Base-by-base conservation (phyloP, 2,888 invertebrate species). In the Drosophila colorata region DNA sequence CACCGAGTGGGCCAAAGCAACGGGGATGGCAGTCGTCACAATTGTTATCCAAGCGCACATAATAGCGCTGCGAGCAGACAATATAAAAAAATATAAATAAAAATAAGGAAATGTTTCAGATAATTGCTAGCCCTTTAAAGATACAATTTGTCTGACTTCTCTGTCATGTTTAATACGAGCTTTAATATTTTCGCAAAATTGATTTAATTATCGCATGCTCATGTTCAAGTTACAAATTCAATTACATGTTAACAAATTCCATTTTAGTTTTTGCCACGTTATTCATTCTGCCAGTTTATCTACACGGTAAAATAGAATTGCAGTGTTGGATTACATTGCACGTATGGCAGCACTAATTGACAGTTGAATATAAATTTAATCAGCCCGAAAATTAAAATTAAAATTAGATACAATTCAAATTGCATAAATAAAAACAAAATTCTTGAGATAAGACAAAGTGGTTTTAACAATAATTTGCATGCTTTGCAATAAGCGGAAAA, bases 31-130 rank as follows among this genome's bases (percentile, higher is more conserved):
- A 14, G 95, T 94, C 11, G 95, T 94, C 52, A 96, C 92, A 63
- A 98, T 97, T 67, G 97, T 93, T 52, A 95, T 94, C 98, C 98
- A 98, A 52, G 95, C 95, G 75, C 95, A 93, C 43, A 94, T 94
- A 74, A 97, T 97, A 18, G 97, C 97, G 58, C 95, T 92, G 65
- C 9, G 37, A 38, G 16, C 3, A 23, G 4, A 53, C 44, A 18
- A 58, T 23, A 48, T n/a, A 2, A 14, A 20, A 28, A 28, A 28
- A 28, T 28, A 0, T 2, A 28, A 28, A 7, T 8, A 7, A 28
- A 28, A 0, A 28, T 25, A 3, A 18, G 18, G 6, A 20, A 43
- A 53, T 28, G 43, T 31, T 6, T 41, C 1, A 53, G 52, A 25
- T 38, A 38, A 51, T 51, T 38, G 38, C 13, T 11, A 37, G 16